Base-by-base conservation (phyloP, 2,113 vertebrate genomes). In the Bombycilla garrulus region DNA sequence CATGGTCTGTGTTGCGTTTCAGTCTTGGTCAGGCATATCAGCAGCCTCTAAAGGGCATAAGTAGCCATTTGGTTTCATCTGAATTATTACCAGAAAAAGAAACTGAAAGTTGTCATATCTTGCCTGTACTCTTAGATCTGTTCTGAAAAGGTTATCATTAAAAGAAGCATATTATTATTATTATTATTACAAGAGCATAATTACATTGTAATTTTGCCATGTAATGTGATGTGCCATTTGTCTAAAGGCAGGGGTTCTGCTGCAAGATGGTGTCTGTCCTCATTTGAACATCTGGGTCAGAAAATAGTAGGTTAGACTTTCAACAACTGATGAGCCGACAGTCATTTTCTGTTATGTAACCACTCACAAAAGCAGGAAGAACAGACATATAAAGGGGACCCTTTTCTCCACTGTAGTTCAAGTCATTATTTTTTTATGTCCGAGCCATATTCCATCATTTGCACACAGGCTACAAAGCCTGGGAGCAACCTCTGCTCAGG, bases 321-420 rank as follows among this genome's bases (percentile, higher is more conserved):
- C 89, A 88, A 6, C 3, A 7, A 33, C 44, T 26, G 89, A 69
- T 64, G 89, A 95, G 77, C 86, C 1, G 16, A 86, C 83, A 42
- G 42, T 94, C 83, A 81, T 95, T 93, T 97, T 92, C 81, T 86
- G n/a, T 93, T 95, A 92, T 7, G 61, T 91, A 93, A 95, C 61
- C 0, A 0, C 77, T 92, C 86, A 91, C 83, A 93, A 92, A 95
- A 91, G 89, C 86, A 65, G 70, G 31, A 95, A 44, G 48, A 93
- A 58, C 44, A 54, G 70, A 57, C 31, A 11, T 71, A 48, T 56
- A 79, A 93, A 25, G 66, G 69, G 19, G 69, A 89, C 45, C 36
- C 25, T 84, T 92, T 67, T 87, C 60, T 72, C 53, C 73, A 35
- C 28, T 89, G 53, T 71, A 48, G 28, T 67, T 81, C 20, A 67